Evolutionary conservation across 2,113 vertebrate species (phyloP).

Genomic region (Phylloscopus trochilus): DNA sequence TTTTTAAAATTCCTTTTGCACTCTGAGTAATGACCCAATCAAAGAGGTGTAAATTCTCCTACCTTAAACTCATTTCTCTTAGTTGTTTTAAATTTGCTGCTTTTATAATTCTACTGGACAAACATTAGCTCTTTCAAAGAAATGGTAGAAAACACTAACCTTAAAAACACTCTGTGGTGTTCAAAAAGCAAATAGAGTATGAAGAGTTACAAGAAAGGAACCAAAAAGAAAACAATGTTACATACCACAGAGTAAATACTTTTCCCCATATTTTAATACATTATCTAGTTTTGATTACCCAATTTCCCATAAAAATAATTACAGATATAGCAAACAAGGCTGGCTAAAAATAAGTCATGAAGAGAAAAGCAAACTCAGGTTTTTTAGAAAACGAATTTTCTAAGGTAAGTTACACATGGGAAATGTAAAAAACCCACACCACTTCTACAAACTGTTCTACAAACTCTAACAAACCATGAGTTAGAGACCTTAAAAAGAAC

Average conservation of each 20-base stretch:
- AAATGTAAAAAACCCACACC: not conserved
- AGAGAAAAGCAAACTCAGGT: not conserved
- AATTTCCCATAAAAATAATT: not conserved
- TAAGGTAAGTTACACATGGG: not conserved
- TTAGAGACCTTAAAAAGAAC: not conserved
- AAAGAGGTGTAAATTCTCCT: not conserved
- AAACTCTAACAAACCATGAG: not conserved
- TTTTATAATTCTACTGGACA: not conserved
- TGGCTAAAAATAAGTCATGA: not conserved
- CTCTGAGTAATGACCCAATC: not conserved
- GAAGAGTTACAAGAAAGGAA: not conserved
- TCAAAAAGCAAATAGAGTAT: not conserved
- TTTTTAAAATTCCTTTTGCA: not conserved
- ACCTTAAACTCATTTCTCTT: not conserved
- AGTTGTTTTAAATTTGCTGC: not conserved
- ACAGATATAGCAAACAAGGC: not conserved
- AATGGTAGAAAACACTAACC: not conserved
- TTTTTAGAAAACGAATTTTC: not conserved
- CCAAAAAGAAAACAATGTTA: not conserved
- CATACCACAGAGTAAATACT: not conserved
- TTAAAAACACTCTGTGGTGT: not conserved
- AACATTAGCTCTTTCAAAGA: not conserved
- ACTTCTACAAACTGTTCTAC: not conserved
- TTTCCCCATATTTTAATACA: not conserved
- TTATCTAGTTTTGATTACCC: not conserved